A percentile compares a stretch with the other conserved stretches of the same genome.
These are phyloP conservation scores for Ailuropoda melanoleuca DNA, from an alignment of 2,113 vertebrate genomes.

Conservation along the genomic window DNA sequence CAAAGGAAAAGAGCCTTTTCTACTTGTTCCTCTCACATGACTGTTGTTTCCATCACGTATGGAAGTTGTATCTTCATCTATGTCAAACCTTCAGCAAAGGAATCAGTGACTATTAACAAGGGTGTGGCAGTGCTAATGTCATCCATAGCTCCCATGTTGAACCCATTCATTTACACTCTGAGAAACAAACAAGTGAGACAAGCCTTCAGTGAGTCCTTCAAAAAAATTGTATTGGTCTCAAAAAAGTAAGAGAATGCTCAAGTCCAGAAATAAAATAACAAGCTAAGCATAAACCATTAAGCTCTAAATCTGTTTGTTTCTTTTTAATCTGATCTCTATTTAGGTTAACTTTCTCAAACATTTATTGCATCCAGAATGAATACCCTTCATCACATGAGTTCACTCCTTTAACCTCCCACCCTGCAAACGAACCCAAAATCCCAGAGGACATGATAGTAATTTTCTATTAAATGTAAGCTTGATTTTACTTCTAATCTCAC, in stretches of 20 bases:
- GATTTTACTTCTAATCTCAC: neutral
- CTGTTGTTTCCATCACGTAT: neutral
- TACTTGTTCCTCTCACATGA: neutral
- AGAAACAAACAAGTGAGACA: slow-evolving; percentile 24
- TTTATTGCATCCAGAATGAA: neutral
- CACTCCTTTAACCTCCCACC: neutral
- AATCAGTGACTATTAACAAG: neutral
- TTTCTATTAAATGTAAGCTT: neutral
- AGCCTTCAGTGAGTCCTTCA: neutral
- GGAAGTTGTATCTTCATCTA: slow-evolving; percentile 6
- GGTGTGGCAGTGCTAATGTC: neutral
- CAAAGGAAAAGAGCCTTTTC: neutral
- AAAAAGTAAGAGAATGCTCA: neutral
- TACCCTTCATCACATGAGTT: neutral
- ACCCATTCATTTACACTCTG: neutral
- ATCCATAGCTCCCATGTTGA: neutral
- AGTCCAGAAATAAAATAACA: neutral
- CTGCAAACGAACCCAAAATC: neutral
- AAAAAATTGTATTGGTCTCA: neutral
- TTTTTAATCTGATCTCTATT: neutral
- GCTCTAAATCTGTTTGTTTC: neutral
- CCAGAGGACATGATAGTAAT: neutral
- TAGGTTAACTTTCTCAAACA: neutral
- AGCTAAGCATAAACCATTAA: neutral
- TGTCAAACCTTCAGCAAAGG: neutral